Evolutionary conservation across 2,888 invertebrate genomes (phyloP).

Genomic region (Monopis laevigella): DNA sequence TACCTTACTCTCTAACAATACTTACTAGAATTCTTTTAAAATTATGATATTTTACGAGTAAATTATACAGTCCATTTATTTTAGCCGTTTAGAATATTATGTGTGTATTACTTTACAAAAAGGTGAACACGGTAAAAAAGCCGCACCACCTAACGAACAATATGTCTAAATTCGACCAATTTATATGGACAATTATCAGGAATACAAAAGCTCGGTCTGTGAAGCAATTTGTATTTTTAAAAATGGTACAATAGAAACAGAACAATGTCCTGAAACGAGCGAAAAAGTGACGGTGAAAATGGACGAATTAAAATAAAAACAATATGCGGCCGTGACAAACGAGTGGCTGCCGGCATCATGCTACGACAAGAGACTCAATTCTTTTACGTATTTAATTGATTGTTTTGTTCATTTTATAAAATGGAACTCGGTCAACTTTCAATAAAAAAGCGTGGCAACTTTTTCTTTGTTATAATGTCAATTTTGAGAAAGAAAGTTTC

Average conservation of each 20-base stretch:
- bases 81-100: too few species aligned
- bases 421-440: too few species aligned
- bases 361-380: conserved; percentile 6
- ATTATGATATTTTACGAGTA: too few species aligned
- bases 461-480: too few species aligned
- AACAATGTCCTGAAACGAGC: conserved; percentile 24
- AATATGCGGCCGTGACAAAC: conserved; percentile 38
- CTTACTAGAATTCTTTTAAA: too few species aligned
- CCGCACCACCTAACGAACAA: too few species aligned
- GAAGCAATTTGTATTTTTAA: conserved; percentile 45
- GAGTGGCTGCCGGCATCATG: conserved; percentile 20
- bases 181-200: conserved; percentile 57
- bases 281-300: conserved; percentile 19
- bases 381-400: conserved; percentile 6
- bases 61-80: too few species aligned
- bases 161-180: conserved; percentile 53
- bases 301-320: conserved; percentile 39
- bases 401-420: conserved; percentile 1
- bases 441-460: too few species aligned
- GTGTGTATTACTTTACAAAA: too few species aligned
- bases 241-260: conserved; percentile 32
- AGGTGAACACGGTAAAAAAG: too few species aligned
- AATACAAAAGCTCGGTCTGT: conserved; percentile 30
- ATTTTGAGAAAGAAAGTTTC: too few species aligned
- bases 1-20: too few species aligned